Percentiles rank a stretch among this genome's conserved stretches.
Evolutionary conservation across 2,888 invertebrate species (phyloP).

Genomic region (Agrotis clavis): DNA sequence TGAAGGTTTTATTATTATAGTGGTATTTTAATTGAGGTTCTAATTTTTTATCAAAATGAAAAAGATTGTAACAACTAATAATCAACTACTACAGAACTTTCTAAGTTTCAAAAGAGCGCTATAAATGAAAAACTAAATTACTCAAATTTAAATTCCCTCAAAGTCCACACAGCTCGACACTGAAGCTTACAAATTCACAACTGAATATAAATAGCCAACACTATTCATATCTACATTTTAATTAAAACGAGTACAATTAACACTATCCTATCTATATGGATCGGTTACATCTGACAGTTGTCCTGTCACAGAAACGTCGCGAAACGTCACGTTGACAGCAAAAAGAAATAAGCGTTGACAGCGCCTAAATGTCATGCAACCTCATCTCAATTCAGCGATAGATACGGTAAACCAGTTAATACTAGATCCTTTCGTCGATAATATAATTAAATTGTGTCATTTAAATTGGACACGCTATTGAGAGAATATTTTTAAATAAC

Average conservation of each 20-base stretch:
- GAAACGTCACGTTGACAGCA: constrained; percentile 48
- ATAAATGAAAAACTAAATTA: background rate
- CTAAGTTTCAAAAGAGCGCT: background rate
- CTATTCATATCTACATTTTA: constrained; percentile 33
- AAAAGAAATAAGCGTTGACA: constrained; percentile 32
- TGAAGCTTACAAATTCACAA: constrained; percentile 20
- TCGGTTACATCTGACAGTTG: constrained; percentile 50
- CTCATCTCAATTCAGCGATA: constrained; percentile 46
- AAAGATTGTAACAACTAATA: background rate
- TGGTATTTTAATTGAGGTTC: too few relatives aligned
- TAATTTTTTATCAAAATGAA: too few relatives aligned
- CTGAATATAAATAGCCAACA: constrained; percentile 4
- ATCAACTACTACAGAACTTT: background rate
- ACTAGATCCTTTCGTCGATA: constrained; percentile 51
- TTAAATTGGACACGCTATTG: constrained; percentile 52
- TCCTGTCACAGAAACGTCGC: constrained; percentile 35
- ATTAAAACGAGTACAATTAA: constrained; percentile 30
- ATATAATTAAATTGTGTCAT: constrained; percentile 61
- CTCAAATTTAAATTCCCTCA: background rate
- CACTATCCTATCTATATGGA: constrained; percentile 21
- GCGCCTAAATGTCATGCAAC: constrained; percentile 45
- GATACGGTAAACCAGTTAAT: constrained; percentile 48
- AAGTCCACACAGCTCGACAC: background rate
- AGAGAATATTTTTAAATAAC: constrained; percentile 59
- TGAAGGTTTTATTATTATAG: background rate